Conservation (phyloP, 2,797 vertebrate species). For the Microchirus variegatus region DNA sequence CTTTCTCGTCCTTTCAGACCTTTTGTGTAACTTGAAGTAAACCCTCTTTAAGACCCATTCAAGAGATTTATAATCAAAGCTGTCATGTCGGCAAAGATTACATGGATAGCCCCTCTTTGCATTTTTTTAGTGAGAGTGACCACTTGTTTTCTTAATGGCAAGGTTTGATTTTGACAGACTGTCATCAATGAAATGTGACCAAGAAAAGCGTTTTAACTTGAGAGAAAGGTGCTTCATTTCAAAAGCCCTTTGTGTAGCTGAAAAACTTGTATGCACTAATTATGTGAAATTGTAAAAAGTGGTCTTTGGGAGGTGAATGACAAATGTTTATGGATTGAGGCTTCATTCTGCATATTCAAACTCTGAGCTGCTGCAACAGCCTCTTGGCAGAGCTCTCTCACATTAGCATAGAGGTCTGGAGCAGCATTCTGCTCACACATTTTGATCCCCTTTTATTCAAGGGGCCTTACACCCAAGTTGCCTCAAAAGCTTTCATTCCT, state of each 20-base stretch:
- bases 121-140: no score
- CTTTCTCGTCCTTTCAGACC: no score
- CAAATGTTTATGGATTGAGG: constrained; percentile 36
- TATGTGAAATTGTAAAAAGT: neutral
- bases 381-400: constrained; percentile 50
- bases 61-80: no score
- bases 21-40: no score
- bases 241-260: neutral
- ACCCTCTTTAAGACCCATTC: no score
- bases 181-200: no score
- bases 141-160: no score
- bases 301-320: constrained; percentile 5
- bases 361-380: no score
- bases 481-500: constrained; percentile 65
- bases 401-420: constrained; percentile 68
- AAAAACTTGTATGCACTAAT: neutral
- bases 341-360: constrained; percentile 23
- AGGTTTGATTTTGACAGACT: no score
- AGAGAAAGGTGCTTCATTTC: neutral
- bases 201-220: no score
- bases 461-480: constrained; percentile 51
- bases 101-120: no score
- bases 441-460: constrained; percentile 64
- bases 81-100: no score
- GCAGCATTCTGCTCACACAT: constrained; percentile 51